Evolutionary conservation across 2,797 vertebrate genomes (phyloP).

Genomic region (Argya squamiceps): DNA sequence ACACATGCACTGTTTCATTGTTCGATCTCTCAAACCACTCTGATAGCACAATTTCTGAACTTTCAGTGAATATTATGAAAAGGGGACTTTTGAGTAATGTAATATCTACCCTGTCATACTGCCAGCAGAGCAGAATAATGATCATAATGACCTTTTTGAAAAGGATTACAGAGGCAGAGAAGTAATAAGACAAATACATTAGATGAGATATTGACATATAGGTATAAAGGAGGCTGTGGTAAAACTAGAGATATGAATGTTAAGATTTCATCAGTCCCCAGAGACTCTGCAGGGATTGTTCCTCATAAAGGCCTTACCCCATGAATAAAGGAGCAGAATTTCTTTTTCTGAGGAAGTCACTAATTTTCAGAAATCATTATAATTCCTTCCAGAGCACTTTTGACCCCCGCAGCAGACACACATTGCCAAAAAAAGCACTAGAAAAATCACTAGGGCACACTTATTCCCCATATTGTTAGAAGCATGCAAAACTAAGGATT

Average conservation of each 20-base stretch:
- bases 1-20: neutral
- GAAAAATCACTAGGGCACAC: neutral
- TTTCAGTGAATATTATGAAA: neutral
- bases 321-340: neutral
- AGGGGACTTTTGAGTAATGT: neutral
- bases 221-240: neutral
- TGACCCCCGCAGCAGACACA: neutral
- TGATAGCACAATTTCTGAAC: neutral
- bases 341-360: neutral
- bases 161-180: neutral
- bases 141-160: neutral
- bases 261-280: neutral
- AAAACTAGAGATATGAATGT: neutral
- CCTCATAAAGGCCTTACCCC: neutral
- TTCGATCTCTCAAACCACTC: neutral
- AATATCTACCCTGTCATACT: neutral
- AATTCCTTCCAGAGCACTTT: neutral
- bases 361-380: conserved; percentile 8
- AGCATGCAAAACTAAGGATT: neutral
- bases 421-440: neutral
- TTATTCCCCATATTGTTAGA: neutral
- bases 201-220: neutral
- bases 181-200: neutral
- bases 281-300: neutral
- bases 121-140: neutral